Base-by-base conservation (phyloP, 2,113 vertebrate species). In the Atractosteus spatula region DNA sequence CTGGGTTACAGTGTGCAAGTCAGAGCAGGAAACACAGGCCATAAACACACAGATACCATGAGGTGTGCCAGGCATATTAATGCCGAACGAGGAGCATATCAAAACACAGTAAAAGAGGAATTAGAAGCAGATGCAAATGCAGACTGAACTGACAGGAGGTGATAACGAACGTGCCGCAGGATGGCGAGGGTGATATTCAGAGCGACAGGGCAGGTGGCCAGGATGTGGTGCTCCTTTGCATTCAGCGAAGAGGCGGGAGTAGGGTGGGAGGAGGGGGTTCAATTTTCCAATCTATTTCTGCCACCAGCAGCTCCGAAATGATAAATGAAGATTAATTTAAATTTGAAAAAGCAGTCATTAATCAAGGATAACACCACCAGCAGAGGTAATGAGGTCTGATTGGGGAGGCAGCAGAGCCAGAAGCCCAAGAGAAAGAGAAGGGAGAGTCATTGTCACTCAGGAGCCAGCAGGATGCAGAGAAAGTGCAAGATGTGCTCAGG, bases 281-380 rank as follows among this genome's bases (percentile, higher is more conserved):
- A 55, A 4, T 8, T 55, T 61, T 29, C 64, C 16, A 47, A 68
- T 68, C 42, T n/a, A 29, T 29, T 29, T 29, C 29, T 41, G 3
- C 13, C 7, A 43, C 65, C 61, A 55, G 59, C 64, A 68, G 16
- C 44, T 73, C 43, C 7, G 55, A 59, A 29, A 68, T 55, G 29
- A 66, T 54, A 41, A 17, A 3, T 8, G 54, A 4, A 12, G 11
- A 44, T 44, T 17, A 7, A 42, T 41, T 61, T 73, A 29, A 68
- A 73, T 61, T 45, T 29, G 41, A 67, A 62, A 61, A 62, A 62
- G 7, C 3, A 45, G 62, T 43, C n/a, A 68, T 62, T 68, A 68
- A 68, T 59, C 12, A 59, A 7, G 13, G 56, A n/a, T n/a, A 11
- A 3, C n/a, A n/a, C n/a, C 3, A 8, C 11, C 3, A n/a, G n/a